phyloP scores from a whole-genome alignment of 1,140 invertebrate genomes.

The Reticulitermes speratus region DNA sequence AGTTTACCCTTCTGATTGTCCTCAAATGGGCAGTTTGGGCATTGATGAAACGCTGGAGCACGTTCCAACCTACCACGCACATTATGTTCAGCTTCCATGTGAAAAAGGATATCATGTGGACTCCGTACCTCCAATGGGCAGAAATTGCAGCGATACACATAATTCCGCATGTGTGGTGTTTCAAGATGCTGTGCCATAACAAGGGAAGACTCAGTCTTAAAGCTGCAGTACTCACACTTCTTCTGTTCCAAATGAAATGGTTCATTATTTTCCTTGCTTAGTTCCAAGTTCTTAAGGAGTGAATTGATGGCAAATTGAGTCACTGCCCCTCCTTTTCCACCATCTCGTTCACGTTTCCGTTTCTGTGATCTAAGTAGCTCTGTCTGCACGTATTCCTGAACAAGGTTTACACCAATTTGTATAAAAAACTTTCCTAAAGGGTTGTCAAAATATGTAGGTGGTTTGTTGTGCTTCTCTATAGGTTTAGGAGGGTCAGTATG shows the following conservation, averaged over 20 bases:
- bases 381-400: constrained; percentile 89
- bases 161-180: constrained; percentile 87
- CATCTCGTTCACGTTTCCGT: constrained; percentile 67
- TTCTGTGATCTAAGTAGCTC: constrained; percentile 87
- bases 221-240: constrained; percentile 89
- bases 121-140: constrained; percentile 79
- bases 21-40: constrained; percentile 91
- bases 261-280: constrained; percentile 86
- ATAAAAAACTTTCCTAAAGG: constrained; percentile 89
- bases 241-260: constrained; percentile 76
- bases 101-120: constrained; percentile 84
- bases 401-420: constrained; percentile 86
- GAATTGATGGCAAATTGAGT: constrained; percentile 77
- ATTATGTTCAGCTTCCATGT: constrained; percentile 88
- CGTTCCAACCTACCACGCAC: constrained; percentile 78
- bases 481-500: not conserved
- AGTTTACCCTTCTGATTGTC: constrained; percentile 93
- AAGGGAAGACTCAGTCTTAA: constrained; percentile 85
- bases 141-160: constrained; percentile 81
- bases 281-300: constrained; percentile 78
- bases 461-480: constrained; percentile 4
- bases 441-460: constrained; percentile 71
- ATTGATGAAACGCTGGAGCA: constrained; percentile 86
- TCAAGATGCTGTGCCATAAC: constrained; percentile 89
- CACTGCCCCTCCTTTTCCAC: constrained; percentile 61